Evolutionary conservation across 2,113 vertebrate species (phyloP).

Genomic region (Psittacara wagleri): DNA sequence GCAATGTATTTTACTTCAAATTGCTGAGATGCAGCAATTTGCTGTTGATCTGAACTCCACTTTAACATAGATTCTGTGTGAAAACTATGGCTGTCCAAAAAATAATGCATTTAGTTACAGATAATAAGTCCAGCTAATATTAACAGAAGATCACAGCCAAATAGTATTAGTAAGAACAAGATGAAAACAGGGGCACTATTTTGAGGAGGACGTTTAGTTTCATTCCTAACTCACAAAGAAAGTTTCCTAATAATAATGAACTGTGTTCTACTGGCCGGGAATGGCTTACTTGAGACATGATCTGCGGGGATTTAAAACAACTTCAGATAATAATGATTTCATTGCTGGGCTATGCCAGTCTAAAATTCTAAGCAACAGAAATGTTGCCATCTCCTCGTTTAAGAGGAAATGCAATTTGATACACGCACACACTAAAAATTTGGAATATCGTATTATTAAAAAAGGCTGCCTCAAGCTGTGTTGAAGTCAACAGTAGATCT

Average conservation of each 20-base stretch:
- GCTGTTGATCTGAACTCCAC: not conserved
- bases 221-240: not conserved
- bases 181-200: not conserved
- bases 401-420: slow-evolving; percentile 35
- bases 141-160: not conserved
- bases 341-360: slow-evolving; percentile 10
- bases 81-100: not conserved
- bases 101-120: not conserved
- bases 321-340: not conserved
- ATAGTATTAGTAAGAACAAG: not conserved
- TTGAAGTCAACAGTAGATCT: slow-evolving; percentile 7
- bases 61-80: not conserved
- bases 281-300: not conserved
- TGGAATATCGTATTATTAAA: slow-evolving; percentile 24
- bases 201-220: not conserved
- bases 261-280: not conserved
- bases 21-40: not conserved
- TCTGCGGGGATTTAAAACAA: not conserved
- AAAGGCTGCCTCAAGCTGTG: slow-evolving; percentile 27
- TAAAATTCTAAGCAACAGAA: slow-evolving; percentile 20
- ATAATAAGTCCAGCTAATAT: not conserved
- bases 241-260: not conserved
- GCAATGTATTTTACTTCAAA: not conserved
- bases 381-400: not conserved
- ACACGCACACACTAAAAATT: not conserved